Conservation (phyloP, 1,140 invertebrate species). For the Drosophila cardini region DNA sequence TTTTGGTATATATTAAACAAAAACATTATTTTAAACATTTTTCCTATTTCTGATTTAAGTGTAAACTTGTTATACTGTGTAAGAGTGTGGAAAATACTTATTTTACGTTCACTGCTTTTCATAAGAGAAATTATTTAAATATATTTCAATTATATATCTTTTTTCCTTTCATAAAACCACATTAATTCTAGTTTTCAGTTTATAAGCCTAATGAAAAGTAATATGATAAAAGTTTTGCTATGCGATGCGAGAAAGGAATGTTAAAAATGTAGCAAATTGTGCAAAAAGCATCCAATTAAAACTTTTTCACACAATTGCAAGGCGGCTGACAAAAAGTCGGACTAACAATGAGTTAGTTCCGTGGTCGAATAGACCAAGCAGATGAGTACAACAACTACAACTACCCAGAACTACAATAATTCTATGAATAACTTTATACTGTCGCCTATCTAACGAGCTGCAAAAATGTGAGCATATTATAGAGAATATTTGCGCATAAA, state of each 20-base stretch:
- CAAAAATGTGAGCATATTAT: slow-evolving; percentile 62
- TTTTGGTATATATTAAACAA: too few species aligned
- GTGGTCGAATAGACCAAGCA: slow-evolving; percentile 17
- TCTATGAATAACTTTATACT: slow-evolving; percentile 57
- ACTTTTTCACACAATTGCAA: slow-evolving; percentile 75
- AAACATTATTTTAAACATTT: too few species aligned
- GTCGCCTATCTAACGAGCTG: slow-evolving; percentile 80
- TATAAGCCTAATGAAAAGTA: slow-evolving; percentile 37
- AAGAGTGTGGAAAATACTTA: too few species aligned
- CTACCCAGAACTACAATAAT: slow-evolving; percentile 24
- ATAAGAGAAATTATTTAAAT: slow-evolving; percentile 4
- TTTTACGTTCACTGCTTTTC: not conserved
- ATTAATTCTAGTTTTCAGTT: slow-evolving; percentile 25
- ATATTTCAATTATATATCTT: not conserved
- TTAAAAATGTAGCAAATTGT: slow-evolving; percentile 63
- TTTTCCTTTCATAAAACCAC: not conserved
- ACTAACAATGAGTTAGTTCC: slow-evolving; percentile 51
- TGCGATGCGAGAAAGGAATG: not conserved
- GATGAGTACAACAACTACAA: slow-evolving; percentile 16
- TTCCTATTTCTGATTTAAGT: too few species aligned
- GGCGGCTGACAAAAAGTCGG: slow-evolving; percentile 57
- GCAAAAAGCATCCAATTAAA: slow-evolving; percentile 80
- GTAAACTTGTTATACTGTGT: too few species aligned
- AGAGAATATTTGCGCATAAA: slow-evolving; percentile 6
- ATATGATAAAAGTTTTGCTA: slow-evolving; percentile 28